Evolutionary conservation across 2,888 invertebrate species (phyloP).

Genomic region (Acanthosepion pharaonis): DNA sequence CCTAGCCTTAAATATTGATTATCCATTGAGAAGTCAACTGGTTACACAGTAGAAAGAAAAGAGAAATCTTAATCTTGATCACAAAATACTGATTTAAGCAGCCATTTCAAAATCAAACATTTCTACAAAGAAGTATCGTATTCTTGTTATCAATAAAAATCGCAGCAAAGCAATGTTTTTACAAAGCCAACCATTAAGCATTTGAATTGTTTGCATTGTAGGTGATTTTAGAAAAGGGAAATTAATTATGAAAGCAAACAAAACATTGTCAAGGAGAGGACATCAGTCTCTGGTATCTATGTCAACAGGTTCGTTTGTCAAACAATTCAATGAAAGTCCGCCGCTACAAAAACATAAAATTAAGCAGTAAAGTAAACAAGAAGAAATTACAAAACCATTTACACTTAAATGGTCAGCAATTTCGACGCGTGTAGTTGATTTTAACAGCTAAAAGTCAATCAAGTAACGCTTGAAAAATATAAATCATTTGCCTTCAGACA

Average conservation of each 20-base stretch:
- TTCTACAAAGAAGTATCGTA: too few relatives aligned
- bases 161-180: background rate
- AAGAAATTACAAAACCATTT: background rate
- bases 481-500: too few relatives aligned
- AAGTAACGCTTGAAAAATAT: too few relatives aligned
- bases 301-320: background rate
- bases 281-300: background rate
- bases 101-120: too few relatives aligned
- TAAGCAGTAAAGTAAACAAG: background rate
- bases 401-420: too few relatives aligned
- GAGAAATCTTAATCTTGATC: too few relatives aligned
- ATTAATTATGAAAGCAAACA: background rate
- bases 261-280: background rate
- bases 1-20: too few relatives aligned
- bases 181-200: background rate
- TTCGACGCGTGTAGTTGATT: too few relatives aligned
- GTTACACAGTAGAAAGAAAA: too few relatives aligned
- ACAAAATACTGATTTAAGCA: too few relatives aligned
- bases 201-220: background rate
- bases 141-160: background rate
- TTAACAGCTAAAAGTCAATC: too few relatives aligned
- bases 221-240: background rate
- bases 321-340: background rate
- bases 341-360: background rate
- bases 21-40: too few relatives aligned